A percentile compares a stretch with the other conserved stretches of the same genome.
Evolutionary conservation across 2,888 invertebrate genomes (phyloP).

Genomic region (Luperina nickerlii): DNA sequence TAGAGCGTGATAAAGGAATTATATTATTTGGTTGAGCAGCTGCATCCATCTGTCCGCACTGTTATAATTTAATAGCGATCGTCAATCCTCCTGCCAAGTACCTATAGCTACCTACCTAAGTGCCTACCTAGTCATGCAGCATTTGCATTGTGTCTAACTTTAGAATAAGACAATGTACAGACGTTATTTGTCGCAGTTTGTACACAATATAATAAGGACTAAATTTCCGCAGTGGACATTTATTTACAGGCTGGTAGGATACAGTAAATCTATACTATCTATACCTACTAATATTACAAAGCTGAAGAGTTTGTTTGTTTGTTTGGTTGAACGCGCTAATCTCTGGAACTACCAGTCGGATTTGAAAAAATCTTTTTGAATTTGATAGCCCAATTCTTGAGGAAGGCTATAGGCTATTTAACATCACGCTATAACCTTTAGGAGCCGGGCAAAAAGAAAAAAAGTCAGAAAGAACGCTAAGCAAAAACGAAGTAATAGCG

Average conservation of each 20-base stretch:
- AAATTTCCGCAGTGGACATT: background rate
- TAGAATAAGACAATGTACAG: conserved; percentile 28
- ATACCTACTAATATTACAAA: too few species aligned
- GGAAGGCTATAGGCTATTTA: too few species aligned
- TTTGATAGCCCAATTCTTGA: too few species aligned
- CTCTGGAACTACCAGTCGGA: too few species aligned
- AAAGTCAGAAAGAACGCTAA: too few species aligned
- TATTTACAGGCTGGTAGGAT: background rate
- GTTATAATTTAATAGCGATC: conserved; percentile 44
- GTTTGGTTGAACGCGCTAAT: too few species aligned
- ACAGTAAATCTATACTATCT: too few species aligned
- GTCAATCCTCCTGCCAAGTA: conserved; percentile 47
- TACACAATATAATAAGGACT: background rate
- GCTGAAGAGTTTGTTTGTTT: too few species aligned
- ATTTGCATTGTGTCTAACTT: conserved; percentile 28
- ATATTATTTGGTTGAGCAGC: conserved; percentile 40
- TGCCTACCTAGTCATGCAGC: conserved; percentile 3
- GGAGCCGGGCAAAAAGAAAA: too few species aligned
- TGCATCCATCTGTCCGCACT: conserved; percentile 29
- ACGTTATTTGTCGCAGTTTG: conserved; percentile 19
- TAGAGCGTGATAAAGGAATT: conserved; percentile 38
- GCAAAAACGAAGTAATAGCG: too few species aligned
- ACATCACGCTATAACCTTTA: too few species aligned
- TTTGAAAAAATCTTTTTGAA: too few species aligned
- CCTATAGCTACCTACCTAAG: background rate